A percentile compares a stretch with the other conserved stretches of the same genome.
These are phyloP conservation scores for Heliocidaris tuberculata DNA, from an alignment of 35 echinoderm and acorn worm genomes.

Conservation along the genomic window DNA sequence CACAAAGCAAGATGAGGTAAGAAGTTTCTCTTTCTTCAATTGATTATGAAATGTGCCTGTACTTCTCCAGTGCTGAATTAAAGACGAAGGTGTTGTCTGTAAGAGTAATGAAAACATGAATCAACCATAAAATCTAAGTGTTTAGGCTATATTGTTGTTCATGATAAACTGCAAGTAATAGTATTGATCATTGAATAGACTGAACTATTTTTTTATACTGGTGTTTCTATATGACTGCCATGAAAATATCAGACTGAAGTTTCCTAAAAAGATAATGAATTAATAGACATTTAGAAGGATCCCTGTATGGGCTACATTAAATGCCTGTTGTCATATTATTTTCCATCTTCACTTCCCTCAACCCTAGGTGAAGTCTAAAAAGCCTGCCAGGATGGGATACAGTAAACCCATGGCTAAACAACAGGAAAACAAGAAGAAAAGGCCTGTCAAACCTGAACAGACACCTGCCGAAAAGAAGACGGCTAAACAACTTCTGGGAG, in stretches of 20 bases:
- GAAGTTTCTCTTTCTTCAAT: not conserved
- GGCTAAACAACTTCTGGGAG: conserved; percentile 89
- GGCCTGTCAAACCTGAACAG: conserved; percentile 62
- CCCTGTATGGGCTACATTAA: too few relatives aligned
- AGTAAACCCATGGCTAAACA: conserved; percentile 84
- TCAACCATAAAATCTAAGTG: too few relatives aligned
- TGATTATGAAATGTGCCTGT: too few relatives aligned
- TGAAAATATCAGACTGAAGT: too few relatives aligned
- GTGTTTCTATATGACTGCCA: too few relatives aligned
- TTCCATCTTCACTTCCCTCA: not conserved
- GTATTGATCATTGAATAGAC: too few relatives aligned
- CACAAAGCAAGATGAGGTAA: conserved; percentile 99
- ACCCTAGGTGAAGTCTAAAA: conserved; percentile 70
- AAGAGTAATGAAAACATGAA: too few relatives aligned
- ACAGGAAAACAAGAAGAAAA: conserved; percentile 81
- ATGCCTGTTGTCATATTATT: not conserved
- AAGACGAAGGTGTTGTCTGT: not conserved
- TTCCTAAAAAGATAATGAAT: too few relatives aligned
- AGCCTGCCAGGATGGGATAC: conserved; percentile 80
- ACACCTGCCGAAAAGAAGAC: conserved; percentile 78
- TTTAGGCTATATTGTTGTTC: too few relatives aligned
- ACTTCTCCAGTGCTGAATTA: not conserved
- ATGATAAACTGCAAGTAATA: too few relatives aligned
- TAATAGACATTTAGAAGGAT: too few relatives aligned
- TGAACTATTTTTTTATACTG: too few relatives aligned